A percentile compares a stretch with the other conserved stretches of the same genome.
phyloP scores from a whole-genome alignment of 2,113 vertebrate species.

The Dicerorhinus sumatrensis region DNA sequence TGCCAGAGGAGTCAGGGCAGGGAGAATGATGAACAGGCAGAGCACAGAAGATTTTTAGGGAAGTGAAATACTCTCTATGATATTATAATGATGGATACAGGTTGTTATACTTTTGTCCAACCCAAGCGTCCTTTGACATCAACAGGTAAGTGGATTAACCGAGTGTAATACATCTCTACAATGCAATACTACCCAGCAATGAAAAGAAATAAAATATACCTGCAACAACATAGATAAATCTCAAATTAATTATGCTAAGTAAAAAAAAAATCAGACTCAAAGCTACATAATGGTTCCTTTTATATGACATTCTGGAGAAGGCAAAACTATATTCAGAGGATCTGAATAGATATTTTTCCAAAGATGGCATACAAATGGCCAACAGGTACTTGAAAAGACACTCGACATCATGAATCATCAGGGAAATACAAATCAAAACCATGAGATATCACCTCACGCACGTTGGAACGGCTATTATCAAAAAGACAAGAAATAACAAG shows the following conservation, averaged over 20 bases:
- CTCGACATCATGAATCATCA: not conserved
- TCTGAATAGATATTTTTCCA: not conserved
- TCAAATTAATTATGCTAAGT: not conserved
- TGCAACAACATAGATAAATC: not conserved
- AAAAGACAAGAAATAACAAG: not conserved
- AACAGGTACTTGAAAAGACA: not conserved
- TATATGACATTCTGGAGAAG: not conserved
- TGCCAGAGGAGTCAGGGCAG: not conserved
- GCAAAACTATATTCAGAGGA: not conserved
- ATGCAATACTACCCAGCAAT: not conserved
- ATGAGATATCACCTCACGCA: not conserved
- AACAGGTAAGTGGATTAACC: not conserved
- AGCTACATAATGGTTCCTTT: not conserved
- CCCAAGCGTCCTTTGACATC: not conserved
- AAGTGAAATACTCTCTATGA: not conserved
- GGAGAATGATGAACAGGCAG: not conserved
- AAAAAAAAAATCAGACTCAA: slow-evolving; percentile 29
- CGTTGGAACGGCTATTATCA: not conserved
- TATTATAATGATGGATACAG: not conserved
- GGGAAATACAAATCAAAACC: not conserved
- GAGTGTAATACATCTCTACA: not conserved
- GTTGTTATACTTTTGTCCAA: not conserved
- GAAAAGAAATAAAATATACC: not conserved
- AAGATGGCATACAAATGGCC: not conserved
- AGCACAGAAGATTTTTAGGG: not conserved